phyloP scores from a whole-genome alignment of 2,888 invertebrate genomes.

The Acleris laterana region DNA sequence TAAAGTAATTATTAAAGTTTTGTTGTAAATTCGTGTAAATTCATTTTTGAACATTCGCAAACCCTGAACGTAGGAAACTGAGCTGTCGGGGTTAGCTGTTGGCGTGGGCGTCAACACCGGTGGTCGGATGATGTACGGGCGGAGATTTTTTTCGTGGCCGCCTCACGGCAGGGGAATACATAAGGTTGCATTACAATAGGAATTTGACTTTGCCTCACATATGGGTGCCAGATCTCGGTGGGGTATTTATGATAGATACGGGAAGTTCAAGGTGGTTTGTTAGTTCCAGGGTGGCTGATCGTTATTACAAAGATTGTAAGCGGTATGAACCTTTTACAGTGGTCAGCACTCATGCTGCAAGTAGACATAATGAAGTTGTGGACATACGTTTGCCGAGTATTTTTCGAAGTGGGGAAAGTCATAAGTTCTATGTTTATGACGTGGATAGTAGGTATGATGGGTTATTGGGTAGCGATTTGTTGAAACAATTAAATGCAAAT shows the following conservation, averaged over 20 bases:
- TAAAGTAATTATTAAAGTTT: too few relatives aligned
- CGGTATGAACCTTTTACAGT: conserved; percentile 39
- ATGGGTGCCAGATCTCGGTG: too few relatives aligned
- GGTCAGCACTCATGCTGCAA: conserved; percentile 39
- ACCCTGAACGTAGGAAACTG: too few relatives aligned
- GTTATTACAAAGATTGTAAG: conserved; percentile 25
- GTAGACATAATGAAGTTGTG: conserved; percentile 38
- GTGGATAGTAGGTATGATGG: conserved; percentile 38
- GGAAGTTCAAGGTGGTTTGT: conserved; percentile 40
- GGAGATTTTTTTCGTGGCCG: too few relatives aligned
- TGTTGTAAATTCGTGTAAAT: too few relatives aligned
- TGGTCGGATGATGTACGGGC: too few relatives aligned
- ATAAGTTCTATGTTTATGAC: conserved; percentile 27
- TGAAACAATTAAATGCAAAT: conserved; percentile 37
- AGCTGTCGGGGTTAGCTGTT: too few relatives aligned
- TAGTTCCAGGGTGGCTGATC: conserved; percentile 21
- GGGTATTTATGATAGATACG: conserved; percentile 24
- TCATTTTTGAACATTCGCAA: too few relatives aligned
- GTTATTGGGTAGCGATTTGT: conserved; percentile 36
- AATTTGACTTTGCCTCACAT: too few relatives aligned
- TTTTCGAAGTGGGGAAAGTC: conserved; percentile 24
- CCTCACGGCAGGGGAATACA: too few relatives aligned
- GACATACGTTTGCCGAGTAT: conserved; percentile 23
- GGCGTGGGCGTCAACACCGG: too few relatives aligned
- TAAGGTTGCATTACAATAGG: too few relatives aligned